Conservation (phyloP, 2,797 vertebrate species). For the Zenarchopterus dispar region DNA sequence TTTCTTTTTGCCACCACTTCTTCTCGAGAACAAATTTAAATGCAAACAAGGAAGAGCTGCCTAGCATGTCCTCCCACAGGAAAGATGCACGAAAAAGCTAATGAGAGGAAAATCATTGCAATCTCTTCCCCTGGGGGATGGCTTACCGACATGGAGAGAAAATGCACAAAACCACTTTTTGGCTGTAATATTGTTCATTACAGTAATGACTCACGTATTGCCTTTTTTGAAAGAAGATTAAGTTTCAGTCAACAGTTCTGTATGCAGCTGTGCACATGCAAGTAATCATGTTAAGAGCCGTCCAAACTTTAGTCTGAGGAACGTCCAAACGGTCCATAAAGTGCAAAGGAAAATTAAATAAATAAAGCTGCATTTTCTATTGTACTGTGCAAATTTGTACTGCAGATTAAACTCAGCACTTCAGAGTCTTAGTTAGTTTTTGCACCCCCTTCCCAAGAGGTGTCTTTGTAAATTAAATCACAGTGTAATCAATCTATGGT, state of each 20-base stretch:
- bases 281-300: conserved; percentile 21
- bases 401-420: conserved; percentile 24
- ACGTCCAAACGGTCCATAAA: conserved; percentile 12
- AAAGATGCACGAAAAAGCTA: conserved; percentile 48
- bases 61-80: conserved; percentile 55
- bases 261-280: conserved; percentile 29
- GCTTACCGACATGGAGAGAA: conserved; percentile 17
- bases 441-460: background rate
- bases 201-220: conserved; percentile 20
- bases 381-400: background rate
- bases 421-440: conserved; percentile 16
- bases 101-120: conserved; percentile 54
- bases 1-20: conserved; percentile 2
- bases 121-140: conserved; percentile 28
- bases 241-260: conserved; percentile 23
- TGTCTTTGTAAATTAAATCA: conserved; percentile 21
- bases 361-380: conserved; percentile 8
- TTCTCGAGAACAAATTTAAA: conserved; percentile 65
- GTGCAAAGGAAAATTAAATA: conserved; percentile 8
- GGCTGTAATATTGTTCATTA: conserved; percentile 48
- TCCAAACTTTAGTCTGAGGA: conserved; percentile 21
- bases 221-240: conserved; percentile 39
- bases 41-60: conserved; percentile 67
- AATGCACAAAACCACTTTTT: conserved; percentile 24
- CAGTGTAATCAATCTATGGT: conserved; percentile 15